Base-by-base conservation (phyloP, 2,888 invertebrate genomes). In the Drosophila crucigera region DNA sequence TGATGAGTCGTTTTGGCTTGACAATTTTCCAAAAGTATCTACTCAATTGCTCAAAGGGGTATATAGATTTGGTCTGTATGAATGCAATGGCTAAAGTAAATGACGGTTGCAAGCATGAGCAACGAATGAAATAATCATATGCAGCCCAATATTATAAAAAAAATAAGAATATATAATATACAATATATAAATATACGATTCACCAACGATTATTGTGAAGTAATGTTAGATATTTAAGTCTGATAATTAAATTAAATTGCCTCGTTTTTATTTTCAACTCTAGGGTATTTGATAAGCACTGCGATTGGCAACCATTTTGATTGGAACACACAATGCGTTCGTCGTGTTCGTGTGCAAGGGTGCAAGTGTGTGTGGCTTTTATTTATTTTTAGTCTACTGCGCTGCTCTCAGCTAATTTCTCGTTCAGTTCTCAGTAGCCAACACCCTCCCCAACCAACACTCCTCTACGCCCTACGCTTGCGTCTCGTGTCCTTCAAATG, bases 401-500 rank as follows among this genome's bases (percentile, higher is more conserved):
- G 70, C 75, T 68, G 74, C 79, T 70, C 55, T 61, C 66, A 76
- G 72, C 68, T 63, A 73, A 74, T 76, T 73, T 65, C 43, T 33
- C 76, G 50, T 53, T 35, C 41, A 49, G 28, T 43, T 28, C 35
- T 39, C 56, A 56, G 28, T n/a, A 39, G 55, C 64, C 43, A 50
- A 47, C 49, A 39, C 35, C 61, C 58, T 30, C 59, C 25, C 10
- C 16, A 35, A 37, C 19, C 37, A 3, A 3, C 25, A 9, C 56
- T n/a, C 31, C 49, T 28, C 59, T 22, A 43, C 55, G 43, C 72
- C 76, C 67, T 81, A 68, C 55, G 66, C 58, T 35, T 39, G 11
- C 28, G 71, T 62, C 64, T 80, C 59, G 87, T 90, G 91, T 91
- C 91, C 91, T 91, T 91, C 91, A 90, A 91, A 89, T 90, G 83